Conservation (phyloP, 2,888 invertebrate species). For the Drosophila aldrichi region DNA sequence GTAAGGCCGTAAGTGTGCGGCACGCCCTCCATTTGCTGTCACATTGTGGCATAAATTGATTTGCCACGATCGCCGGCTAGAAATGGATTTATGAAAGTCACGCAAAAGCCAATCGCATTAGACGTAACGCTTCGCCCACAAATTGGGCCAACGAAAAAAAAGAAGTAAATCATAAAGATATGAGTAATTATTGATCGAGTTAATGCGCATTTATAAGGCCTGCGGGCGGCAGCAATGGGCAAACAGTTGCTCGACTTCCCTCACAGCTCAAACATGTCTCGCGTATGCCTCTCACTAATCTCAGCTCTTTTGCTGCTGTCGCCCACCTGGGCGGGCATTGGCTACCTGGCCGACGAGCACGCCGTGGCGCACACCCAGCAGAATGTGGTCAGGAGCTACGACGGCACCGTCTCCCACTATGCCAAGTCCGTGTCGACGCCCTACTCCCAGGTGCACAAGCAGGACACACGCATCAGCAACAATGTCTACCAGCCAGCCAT, state of each 20-base stretch:
- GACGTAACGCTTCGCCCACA: slow-evolving; percentile 37
- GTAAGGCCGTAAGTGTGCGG: slow-evolving; percentile 43
- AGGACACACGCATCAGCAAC: slow-evolving; percentile 87
- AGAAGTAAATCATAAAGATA: slow-evolving; percentile 3
- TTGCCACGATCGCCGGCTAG: slow-evolving; percentile 71
- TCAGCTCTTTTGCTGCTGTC: slow-evolving; percentile 85
- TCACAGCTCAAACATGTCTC: slow-evolving; percentile 77
- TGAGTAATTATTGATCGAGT: slow-evolving; percentile 54
- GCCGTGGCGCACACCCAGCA: slow-evolving; percentile 86
- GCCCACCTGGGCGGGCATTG: slow-evolving; percentile 87
- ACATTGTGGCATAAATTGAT: slow-evolving; percentile 63
- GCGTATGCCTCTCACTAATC: slow-evolving; percentile 87
- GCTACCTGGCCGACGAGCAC: slow-evolving; percentile 62
- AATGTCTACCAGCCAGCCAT: slow-evolving; percentile 86
- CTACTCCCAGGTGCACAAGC: slow-evolving; percentile 87
- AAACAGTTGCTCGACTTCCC: slow-evolving; percentile 69
- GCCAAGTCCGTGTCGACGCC: slow-evolving; percentile 87
- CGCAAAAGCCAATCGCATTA: slow-evolving; percentile 61
- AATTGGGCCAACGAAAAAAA: slow-evolving; percentile 35
- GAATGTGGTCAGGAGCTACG: slow-evolving; percentile 87
- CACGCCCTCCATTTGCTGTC: slow-evolving; percentile 71
- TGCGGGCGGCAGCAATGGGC: slow-evolving; percentile 15
- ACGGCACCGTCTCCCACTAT: slow-evolving; percentile 86
- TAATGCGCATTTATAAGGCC: slow-evolving; percentile 57
- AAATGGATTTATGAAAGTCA: slow-evolving; percentile 78